These are phyloP conservation scores for Cephus sareptanus DNA, from an alignment of 2,888 invertebrate genomes.

Conservation along the genomic window DNA sequence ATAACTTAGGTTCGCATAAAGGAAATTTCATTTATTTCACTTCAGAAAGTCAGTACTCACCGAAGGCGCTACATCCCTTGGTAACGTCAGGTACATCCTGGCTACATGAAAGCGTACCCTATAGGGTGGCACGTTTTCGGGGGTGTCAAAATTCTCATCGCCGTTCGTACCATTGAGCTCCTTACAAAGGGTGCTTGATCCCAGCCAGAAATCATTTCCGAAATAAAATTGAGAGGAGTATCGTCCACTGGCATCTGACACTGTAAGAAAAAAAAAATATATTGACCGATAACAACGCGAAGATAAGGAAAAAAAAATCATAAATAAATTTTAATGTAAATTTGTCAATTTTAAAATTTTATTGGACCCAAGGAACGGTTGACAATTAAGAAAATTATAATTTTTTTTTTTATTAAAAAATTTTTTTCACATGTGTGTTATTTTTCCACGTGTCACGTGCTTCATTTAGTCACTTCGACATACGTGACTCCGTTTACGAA, in stretches of 20 bases:
- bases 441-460: not conserved
- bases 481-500: not conserved
- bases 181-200: conserved; percentile 76
- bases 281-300: not conserved
- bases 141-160: conserved; percentile 56
- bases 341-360: rapidly evolving
- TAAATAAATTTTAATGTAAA: not conserved
- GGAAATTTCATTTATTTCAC: conserved; percentile 10
- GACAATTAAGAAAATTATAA: not conserved
- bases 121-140: conserved; percentile 71
- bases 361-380: not conserved
- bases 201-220: conserved; percentile 86
- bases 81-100: conserved; percentile 70
- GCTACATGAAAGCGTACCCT: conserved; percentile 73
- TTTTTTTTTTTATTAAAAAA: not conserved
- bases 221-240: conserved; percentile 82
- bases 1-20: not conserved
- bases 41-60: conserved; percentile 59
- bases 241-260: conserved; percentile 83
- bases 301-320: not conserved
- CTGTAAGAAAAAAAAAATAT: conserved; percentile 63
- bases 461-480: not conserved
- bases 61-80: conserved; percentile 68
- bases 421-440: not conserved
- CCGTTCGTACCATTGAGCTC: conserved; percentile 73